Evolutionary conservation across 1,140 invertebrate genomes (phyloP), one percentile per base, ranked within the genome.

Genomic region (Drosophila arizonae): DNA sequence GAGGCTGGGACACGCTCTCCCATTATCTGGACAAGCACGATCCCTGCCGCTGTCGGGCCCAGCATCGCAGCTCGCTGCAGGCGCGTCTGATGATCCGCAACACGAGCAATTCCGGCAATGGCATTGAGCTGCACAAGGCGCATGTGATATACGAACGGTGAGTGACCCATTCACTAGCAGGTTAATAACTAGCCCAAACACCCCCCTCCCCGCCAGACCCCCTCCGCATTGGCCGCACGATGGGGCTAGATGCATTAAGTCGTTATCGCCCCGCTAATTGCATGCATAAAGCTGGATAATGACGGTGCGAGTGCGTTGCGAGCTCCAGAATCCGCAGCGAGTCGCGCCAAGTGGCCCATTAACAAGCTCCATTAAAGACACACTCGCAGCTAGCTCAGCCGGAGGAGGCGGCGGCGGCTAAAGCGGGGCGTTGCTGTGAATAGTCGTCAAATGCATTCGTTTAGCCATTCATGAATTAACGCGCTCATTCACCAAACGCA

Each of bases 21-120:
- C 97, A 99, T 91, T 99, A 98, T 92, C 93, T 99, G 90, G 97
- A 98, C 92, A 98, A 98, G 92, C 98, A 99, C 91, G 98, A 99
- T 92, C 98, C 98, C 0, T 99, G 98, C 93, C 94, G 98, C 55
- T 98, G 97, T 92, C 93, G 95, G 78, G 94, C 95, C 5, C 94
- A 94, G 76, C 94, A 95, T 85, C 92, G 94, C 51, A 92, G 93
- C 30, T 94, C 94, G 0, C 93, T 94, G 61, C 93, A 94, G 0
- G 94, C 94, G 1, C 92, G 94, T 15, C 91, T 95, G 4, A 92
- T 95, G 54, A 92, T 92, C 74, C 69, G 93, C 82, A 87, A 79
- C 48, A 64, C 77, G 68, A 93, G 92, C 90, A 94, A 91, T 93
- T 93, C 81, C 46, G 94, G 93, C 71, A 94, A 95, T 76, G 94